Conservation (phyloP, 2,797 vertebrate species). For the Nasua narica region DNA sequence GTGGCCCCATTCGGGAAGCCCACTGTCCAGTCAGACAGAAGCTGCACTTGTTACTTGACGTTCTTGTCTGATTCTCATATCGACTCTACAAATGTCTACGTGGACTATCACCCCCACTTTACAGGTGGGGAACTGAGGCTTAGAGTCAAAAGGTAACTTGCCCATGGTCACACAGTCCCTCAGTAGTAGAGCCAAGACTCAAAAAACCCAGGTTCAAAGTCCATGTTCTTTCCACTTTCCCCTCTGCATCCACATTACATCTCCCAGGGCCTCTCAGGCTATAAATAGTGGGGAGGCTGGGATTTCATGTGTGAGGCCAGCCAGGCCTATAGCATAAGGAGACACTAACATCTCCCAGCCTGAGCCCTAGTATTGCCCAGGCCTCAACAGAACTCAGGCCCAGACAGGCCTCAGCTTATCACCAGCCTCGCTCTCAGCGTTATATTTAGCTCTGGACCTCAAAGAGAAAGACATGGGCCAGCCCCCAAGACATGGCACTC, state of each 20-base stretch:
- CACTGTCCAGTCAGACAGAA: background rate
- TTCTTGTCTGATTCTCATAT: background rate
- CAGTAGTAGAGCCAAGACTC: background rate
- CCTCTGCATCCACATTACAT: background rate
- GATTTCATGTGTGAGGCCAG: background rate
- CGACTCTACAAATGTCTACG: accelerated
- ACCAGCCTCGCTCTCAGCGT: background rate
- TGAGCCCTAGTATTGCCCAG: background rate
- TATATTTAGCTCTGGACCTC: constrained; percentile 31
- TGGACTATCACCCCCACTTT: background rate
- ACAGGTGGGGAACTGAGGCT: background rate
- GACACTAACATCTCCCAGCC: background rate
- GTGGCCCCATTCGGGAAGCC: background rate
- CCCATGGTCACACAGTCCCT: background rate
- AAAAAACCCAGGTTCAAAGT: background rate
- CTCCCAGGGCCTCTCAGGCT: background rate
- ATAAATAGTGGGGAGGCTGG: background rate
- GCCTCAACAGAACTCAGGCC: background rate
- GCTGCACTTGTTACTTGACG: background rate
- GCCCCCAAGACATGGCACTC: background rate
- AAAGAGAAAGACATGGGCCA: background rate
- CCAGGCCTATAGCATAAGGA: background rate
- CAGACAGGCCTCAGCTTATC: constrained; percentile 2
- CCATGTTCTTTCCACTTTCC: background rate
- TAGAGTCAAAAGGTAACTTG: background rate